Base-by-base conservation (phyloP, 2,797 vertebrate genomes). In the Distichodus sexfasciatus region DNA sequence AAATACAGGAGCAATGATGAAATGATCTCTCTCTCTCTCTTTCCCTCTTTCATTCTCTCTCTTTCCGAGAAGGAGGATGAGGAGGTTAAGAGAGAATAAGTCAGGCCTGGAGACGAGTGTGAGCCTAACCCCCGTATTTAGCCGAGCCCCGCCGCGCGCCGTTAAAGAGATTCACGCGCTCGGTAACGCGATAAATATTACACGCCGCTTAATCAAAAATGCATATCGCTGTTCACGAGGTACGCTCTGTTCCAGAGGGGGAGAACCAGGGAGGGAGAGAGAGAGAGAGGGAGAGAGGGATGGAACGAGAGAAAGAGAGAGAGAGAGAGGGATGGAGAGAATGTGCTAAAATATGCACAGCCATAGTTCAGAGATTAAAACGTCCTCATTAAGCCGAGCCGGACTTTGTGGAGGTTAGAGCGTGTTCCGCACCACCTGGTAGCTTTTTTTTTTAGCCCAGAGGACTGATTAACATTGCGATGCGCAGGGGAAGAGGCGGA, bases 161-260 rank as follows among this genome's bases (percentile, higher is more conserved):
- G 74, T 80, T 77, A 77, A 78, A 77, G 72, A 71, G 78, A 79
- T 74, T 79, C 72, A 75, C 75, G 61, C 26, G 14, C 47, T 15
- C 72, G 69, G 64, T 71, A 69, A 76, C 66, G 74, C 71, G 64
- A 82, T 82, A 75, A 82, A 82, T 82, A 82, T 82, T 80, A 82
- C 78, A 80, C 51, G 10, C 64, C 23, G 71, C 72, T 78, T 80
- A 76, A 82, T 82, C 76, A 80, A 77, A 80, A 79, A 82, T 80
- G 74, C 76, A 82, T 66, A 80, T 78, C 66, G 40, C 66, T 76
- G n/a, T 69, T 78, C 62, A 59, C 65, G 69, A 76, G 41, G 28
- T 53, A 24, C 9, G 26, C 10, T 21, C 10, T 24, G 46, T 35
- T 21, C 60, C 29, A 17, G 58, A 41, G 40, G 15, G 40, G 9